Percentiles rank a stretch among this genome's conserved stretches.
phyloP scores from a whole-genome alignment of 2,797 vertebrate species.

The Acanthopagrus latus region DNA sequence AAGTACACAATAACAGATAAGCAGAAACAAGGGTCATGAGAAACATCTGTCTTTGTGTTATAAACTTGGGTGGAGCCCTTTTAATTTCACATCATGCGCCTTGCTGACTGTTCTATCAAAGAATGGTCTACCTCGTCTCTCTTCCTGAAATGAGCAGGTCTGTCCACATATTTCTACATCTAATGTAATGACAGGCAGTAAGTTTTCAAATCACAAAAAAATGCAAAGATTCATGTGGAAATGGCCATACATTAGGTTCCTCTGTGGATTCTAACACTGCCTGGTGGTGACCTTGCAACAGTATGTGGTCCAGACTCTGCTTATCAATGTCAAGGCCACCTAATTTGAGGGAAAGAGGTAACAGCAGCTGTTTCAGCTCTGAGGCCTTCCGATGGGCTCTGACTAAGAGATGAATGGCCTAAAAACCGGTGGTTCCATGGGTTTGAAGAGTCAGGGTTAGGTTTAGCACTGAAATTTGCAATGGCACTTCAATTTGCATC shows the following conservation, averaged over 20 bases:
- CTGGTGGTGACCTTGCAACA: slow-evolving; percentile 43
- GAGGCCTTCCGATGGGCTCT: slow-evolving; percentile 20
- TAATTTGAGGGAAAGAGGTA: slow-evolving; percentile 56
- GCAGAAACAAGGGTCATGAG: slow-evolving; percentile 74
- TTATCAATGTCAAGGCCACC: slow-evolving; percentile 69
- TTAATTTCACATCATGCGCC: slow-evolving; percentile 56
- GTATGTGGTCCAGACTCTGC: slow-evolving; percentile 44
- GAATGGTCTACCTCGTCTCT: background rate
- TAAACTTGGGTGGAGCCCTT: slow-evolving; percentile 63
- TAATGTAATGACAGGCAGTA: too few species aligned
- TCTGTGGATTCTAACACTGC: background rate
- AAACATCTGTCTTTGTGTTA: slow-evolving; percentile 70
- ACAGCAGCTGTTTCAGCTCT: slow-evolving; percentile 35
- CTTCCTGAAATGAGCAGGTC: background rate
- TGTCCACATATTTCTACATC: background rate
- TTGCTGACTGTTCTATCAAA: slow-evolving; percentile 21
- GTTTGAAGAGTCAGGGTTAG: too few species aligned
- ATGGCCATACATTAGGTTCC: background rate
- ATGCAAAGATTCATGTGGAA: background rate
- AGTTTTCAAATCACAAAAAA: too few species aligned
- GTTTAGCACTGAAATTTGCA: background rate
- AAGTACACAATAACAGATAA: slow-evolving; percentile 60
- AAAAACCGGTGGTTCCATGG: background rate
- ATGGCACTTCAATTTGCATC: background rate
- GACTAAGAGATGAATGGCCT: slow-evolving; percentile 1